Conservation (phyloP, 1,140 invertebrate genomes). For the Akabosia matsudoensis region DNA sequence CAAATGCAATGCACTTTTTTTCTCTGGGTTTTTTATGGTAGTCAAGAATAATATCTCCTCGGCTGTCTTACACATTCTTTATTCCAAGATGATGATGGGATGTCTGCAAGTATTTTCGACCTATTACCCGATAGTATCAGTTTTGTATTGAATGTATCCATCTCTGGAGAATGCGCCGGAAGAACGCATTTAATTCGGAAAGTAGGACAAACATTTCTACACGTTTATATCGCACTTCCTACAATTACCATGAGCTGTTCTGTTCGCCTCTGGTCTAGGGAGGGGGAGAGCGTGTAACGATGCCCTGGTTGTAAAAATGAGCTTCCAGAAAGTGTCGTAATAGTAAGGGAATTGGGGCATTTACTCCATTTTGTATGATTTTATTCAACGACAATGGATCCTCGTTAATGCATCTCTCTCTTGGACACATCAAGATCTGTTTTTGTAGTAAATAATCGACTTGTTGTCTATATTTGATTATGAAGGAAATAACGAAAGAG, state of each 20-base stretch:
- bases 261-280: too few relatives aligned
- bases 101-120: neutral
- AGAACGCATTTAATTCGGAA: conserved; percentile 9
- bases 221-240: neutral
- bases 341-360: conserved; percentile 10
- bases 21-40: too few relatives aligned
- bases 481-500: neutral
- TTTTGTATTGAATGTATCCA: neutral
- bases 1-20: neutral
- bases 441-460: neutral
- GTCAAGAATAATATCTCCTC: too few relatives aligned
- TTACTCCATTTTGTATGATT: conserved; percentile 15
- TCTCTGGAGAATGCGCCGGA: conserved; percentile 11
- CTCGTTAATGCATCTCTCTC: neutral
- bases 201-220: conserved; percentile 17
- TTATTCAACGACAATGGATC: conserved; percentile 3
- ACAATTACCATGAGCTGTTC: neutral
- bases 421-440: neutral
- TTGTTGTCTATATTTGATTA: neutral
- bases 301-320: too few relatives aligned
- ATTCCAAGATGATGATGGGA: neutral
- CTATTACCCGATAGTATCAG: neutral
- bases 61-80: neutral
- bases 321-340: conserved; percentile 7
- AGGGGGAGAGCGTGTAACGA: too few relatives aligned